Evolutionary conservation across 2,797 vertebrate genomes (phyloP).

Genomic region (Urophycis tenuis): DNA sequence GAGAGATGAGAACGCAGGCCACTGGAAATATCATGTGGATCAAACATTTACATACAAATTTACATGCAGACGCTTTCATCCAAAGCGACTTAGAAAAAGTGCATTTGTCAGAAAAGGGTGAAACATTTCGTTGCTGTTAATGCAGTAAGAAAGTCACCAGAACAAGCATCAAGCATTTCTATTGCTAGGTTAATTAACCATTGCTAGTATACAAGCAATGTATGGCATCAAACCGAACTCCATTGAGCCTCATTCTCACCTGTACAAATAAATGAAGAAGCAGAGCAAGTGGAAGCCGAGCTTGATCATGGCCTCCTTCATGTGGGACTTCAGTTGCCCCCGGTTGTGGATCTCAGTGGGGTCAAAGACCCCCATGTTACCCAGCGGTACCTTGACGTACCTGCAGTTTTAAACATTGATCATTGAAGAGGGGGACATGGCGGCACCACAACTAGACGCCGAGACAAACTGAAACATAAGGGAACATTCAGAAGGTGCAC

Average conservation of each 20-base stretch:
- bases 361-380: constrained; percentile 97
- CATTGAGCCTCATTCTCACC: constrained; percentile 65
- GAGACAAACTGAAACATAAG: too few species aligned
- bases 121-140: too few species aligned
- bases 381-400: constrained; percentile 89
- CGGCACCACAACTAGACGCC: background rate
- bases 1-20: background rate
- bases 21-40: background rate
- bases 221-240: background rate
- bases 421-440: background rate
- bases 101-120: too few species aligned
- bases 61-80: too few species aligned
- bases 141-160: too few species aligned
- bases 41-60: too few species aligned
- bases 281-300: constrained; percentile 97
- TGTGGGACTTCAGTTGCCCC: constrained; percentile 93
- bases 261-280: constrained; percentile 99
- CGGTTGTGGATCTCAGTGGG: constrained; percentile 98
- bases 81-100: too few species aligned
- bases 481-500: background rate
- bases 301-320: constrained; percentile 99
- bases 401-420: constrained; percentile 53
- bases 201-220: too few species aligned
- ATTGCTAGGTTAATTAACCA: too few species aligned
- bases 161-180: too few species aligned